These are phyloP conservation scores for Clupea harengus DNA, from an alignment of 2,113 vertebrate species.

Conservation along the genomic window DNA sequence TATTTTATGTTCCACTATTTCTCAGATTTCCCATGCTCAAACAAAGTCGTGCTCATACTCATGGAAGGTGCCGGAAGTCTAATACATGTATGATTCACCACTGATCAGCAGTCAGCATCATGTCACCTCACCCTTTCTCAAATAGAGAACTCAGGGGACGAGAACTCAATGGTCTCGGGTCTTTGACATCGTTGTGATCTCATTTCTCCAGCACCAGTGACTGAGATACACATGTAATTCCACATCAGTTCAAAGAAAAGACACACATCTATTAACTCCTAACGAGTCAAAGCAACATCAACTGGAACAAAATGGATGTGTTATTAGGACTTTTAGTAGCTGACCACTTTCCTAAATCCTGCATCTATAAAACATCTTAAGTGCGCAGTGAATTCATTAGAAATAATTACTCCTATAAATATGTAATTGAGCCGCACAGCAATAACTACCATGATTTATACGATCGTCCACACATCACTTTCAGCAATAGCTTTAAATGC, in stretches of 20 bases:
- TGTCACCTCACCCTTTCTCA: background rate
- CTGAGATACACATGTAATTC: background rate
- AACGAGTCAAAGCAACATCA: background rate
- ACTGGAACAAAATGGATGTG: background rate
- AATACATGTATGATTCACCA: constrained; percentile 9
- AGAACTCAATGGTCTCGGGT: background rate
- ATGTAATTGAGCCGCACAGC: background rate
- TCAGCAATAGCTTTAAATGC: background rate
- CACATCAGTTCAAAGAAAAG: background rate
- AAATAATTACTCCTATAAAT: constrained; percentile 12
- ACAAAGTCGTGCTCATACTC: background rate
- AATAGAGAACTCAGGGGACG: background rate
- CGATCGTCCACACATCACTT: background rate
- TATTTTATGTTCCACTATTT: background rate
- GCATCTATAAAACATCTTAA: background rate
- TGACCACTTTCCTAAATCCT: background rate
- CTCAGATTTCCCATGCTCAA: background rate
- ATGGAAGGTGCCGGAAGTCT: background rate
- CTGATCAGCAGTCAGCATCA: background rate
- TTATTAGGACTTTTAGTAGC: background rate
- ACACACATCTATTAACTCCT: background rate
- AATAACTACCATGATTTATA: constrained; percentile 5
- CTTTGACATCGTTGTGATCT: background rate
- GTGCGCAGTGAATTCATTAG: background rate
- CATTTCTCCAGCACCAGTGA: background rate